Conservation (phyloP, 2,888 invertebrate species). For the Dichetophora obliterata region DNA sequence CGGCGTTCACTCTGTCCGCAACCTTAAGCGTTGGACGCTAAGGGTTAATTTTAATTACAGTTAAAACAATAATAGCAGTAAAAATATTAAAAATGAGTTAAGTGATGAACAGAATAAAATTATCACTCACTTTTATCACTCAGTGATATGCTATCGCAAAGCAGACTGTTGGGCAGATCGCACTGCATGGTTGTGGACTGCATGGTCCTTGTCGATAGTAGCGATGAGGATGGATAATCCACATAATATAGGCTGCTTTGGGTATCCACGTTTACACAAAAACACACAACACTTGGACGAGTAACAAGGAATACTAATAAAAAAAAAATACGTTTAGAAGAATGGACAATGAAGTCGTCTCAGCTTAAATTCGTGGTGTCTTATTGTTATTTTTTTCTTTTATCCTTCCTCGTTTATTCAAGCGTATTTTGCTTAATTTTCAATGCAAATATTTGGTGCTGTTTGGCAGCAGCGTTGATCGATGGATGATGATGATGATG, state of each 20-base stretch:
- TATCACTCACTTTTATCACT: conserved; percentile 57
- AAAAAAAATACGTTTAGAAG: background rate
- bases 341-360: background rate
- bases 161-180: conserved; percentile 55
- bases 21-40: no score
- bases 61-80: no score
- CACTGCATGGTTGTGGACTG: conserved; percentile 55
- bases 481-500: conserved; percentile 20
- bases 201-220: conserved; percentile 35
- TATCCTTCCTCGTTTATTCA: conserved; percentile 12
- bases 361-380: conserved; percentile 18
- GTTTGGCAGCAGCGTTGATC: background rate
- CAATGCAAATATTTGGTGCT: conserved; percentile 28
- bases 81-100: background rate
- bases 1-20: no score
- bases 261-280: conserved; percentile 49
- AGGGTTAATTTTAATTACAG: no score
- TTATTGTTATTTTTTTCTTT: conserved; percentile 22
- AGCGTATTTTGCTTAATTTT: conserved; percentile 24
- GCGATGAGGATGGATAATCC: conserved; percentile 47
- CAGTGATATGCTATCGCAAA: conserved; percentile 57
- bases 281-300: conserved; percentile 2
- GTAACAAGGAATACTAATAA: background rate
- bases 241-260: conserved; percentile 52
- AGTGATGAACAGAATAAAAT: background rate